Conservation (phyloP, 2,113 vertebrate genomes). For the Zosterops japonicus region DNA sequence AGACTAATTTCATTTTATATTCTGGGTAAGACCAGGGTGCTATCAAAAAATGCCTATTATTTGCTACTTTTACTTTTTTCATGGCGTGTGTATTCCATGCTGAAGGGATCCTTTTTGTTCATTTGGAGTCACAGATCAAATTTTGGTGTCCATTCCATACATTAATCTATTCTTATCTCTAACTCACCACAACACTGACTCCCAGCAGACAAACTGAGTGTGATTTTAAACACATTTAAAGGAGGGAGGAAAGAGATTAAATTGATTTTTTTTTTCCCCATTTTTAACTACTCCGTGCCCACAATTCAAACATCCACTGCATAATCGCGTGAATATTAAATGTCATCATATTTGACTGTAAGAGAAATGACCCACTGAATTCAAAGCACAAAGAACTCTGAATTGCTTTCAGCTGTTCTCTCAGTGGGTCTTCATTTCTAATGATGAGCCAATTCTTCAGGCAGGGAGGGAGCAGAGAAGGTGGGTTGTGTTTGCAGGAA, state of each 20-base stretch:
- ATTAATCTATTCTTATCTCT: not conserved
- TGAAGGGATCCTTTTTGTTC: not conserved
- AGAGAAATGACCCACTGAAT: not conserved
- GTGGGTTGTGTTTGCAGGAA: not conserved
- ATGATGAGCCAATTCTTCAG: not conserved
- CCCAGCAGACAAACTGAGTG: not conserved
- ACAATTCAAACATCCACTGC: not conserved
- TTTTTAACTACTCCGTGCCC: not conserved
- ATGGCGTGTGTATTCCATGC: not conserved
- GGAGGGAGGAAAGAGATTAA: not conserved
- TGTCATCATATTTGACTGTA: not conserved
- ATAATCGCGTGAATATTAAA: not conserved
- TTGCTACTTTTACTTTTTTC: not conserved
- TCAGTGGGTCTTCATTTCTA: not conserved
- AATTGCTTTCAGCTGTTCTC: not conserved
- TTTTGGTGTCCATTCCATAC: not conserved
- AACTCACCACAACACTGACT: not conserved
- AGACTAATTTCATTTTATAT: not conserved
- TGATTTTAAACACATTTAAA: not conserved
- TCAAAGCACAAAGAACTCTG: not conserved
- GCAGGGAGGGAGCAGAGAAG: not conserved
- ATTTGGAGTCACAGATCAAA: not conserved
- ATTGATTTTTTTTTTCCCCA: not conserved
- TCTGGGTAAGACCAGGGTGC: not conserved
- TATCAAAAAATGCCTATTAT: not conserved